Evolutionary conservation across 2,888 invertebrate species (phyloP).

Genomic region (Alcis repandata): DNA sequence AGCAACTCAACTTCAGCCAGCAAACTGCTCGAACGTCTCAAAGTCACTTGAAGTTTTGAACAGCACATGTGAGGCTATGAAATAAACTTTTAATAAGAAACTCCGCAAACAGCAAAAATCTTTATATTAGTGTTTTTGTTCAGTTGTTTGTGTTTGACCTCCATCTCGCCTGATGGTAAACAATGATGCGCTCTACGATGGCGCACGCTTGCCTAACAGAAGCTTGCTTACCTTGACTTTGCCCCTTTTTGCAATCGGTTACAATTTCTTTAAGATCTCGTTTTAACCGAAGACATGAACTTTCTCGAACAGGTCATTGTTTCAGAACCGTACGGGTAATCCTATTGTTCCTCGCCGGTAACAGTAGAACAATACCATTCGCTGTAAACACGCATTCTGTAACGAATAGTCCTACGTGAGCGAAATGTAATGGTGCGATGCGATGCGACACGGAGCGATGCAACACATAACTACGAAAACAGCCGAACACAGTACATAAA

Average conservation of each 20-base stretch:
- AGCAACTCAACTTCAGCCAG: too few relatives aligned
- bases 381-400: neutral
- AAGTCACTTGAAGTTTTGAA: too few relatives aligned
- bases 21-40: too few relatives aligned
- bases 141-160: too few relatives aligned
- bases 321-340: neutral
- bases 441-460: neutral
- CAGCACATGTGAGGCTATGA: too few relatives aligned
- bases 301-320: conserved; percentile 10
- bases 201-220: too few relatives aligned
- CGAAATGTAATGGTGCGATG: neutral
- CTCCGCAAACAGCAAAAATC: too few relatives aligned
- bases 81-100: too few relatives aligned
- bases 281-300: neutral
- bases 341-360: conserved; percentile 2
- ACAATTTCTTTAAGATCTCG: neutral
- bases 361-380: neutral
- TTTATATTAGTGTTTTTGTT: too few relatives aligned
- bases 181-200: too few relatives aligned
- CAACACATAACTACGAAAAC: neutral
- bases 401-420: neutral
- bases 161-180: too few relatives aligned
- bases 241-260: neutral
- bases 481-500: neutral
- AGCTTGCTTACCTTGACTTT: too few relatives aligned